Evolutionary conservation across 2,113 vertebrate genomes (phyloP).

Genomic region (Neopipo cinnamomea): DNA sequence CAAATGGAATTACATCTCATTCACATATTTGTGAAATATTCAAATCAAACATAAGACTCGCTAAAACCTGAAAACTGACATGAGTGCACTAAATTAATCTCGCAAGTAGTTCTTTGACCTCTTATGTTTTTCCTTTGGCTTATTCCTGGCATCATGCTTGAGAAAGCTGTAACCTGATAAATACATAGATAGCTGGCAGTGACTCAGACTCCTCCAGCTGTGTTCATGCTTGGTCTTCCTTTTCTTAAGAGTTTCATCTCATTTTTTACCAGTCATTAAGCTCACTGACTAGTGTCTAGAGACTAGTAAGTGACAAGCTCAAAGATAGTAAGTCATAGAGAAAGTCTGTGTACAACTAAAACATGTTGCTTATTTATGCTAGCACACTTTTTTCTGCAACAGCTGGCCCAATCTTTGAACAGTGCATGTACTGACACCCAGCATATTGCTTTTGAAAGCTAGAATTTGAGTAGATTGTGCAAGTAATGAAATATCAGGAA

Average conservation of each 20-base stretch:
- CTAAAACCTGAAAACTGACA: not conserved
- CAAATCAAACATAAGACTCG: not conserved
- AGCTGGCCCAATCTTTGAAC: not conserved
- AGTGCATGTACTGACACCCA: not conserved
- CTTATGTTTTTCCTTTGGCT: not conserved
- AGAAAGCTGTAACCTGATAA: not conserved
- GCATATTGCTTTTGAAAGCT: not conserved
- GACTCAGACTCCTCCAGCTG: not conserved
- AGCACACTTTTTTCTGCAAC: not conserved
- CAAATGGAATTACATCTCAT: not conserved
- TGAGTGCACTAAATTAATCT: not conserved
- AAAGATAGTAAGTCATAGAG: not conserved
- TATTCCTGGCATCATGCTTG: not conserved
- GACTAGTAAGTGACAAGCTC: not conserved
- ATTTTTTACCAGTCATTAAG: not conserved
- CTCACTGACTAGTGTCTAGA: not conserved
- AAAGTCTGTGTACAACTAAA: not conserved
- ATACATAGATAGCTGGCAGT: not conserved
- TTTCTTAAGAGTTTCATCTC: not conserved
- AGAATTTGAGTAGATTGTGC: not conserved
- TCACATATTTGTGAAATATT: not conserved
- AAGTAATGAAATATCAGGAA: not conserved
- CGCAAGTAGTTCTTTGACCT: not conserved
- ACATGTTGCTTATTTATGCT: not conserved
- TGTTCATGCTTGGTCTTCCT: not conserved